phyloP scores from a whole-genome alignment of 1,140 invertebrate genomes.

The Ceratosolen fusciceps region DNA sequence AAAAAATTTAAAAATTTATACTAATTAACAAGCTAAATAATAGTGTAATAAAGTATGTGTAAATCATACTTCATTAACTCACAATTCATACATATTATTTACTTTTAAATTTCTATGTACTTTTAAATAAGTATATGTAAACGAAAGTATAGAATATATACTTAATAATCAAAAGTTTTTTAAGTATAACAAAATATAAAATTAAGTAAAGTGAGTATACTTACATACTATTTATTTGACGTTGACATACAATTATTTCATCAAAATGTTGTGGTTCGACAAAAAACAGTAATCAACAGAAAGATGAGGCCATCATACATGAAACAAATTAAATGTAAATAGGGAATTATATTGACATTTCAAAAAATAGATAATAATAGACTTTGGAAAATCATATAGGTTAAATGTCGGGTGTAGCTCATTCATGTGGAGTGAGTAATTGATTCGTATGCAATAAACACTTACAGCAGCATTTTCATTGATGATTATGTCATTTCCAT shows the following conservation, averaged over 20 bases:
- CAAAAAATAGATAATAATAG: neutral
- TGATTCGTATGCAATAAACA: slow-evolving; percentile 19
- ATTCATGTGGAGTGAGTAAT: neutral
- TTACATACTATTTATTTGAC: slow-evolving; percentile 45
- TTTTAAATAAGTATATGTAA: too few species aligned
- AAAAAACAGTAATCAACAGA: neutral
- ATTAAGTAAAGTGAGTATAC: slow-evolving; percentile 28
- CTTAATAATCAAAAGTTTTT: too few species aligned
- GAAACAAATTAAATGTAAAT: slow-evolving; percentile 48
- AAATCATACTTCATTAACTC: too few species aligned
- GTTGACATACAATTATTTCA: slow-evolving; percentile 13
- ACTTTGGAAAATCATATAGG: neutral
- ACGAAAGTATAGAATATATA: too few species aligned
- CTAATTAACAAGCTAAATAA: too few species aligned
- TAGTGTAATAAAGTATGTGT: too few species aligned
- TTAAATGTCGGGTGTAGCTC: neutral
- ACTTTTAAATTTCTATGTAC: too few species aligned
- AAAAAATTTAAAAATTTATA: too few species aligned
- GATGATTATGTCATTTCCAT: slow-evolving; percentile 21
- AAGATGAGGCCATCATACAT: slow-evolving; percentile 26
- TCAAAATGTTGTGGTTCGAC: neutral
- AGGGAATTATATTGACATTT: slow-evolving; percentile 37
- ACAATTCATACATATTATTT: too few species aligned
- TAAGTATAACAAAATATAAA: neutral
- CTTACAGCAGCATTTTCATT: too few species aligned